Base-by-base conservation (phyloP, 2,888 invertebrate species). In the Andricus quercusramuli region DNA sequence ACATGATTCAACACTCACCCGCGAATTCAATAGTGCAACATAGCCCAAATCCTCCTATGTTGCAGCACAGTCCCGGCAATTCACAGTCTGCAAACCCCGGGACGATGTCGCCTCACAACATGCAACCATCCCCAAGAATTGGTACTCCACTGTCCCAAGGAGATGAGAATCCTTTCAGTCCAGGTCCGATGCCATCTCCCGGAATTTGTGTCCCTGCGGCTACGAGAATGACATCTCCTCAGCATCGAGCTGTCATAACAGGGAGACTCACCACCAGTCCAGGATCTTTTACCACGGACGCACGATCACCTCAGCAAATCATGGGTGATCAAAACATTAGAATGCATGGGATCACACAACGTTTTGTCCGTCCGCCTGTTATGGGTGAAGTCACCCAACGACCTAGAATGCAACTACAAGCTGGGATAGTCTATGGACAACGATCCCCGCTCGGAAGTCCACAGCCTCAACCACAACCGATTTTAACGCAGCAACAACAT, bases 91-190 rank as follows among this genome's bases (percentile, higher is more conserved):
- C 90, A 4, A 93, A 92, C 84, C 91, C 92, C 13, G 93, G 92
- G 0, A 93, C 93, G 2, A 94, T 94, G 93, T 94, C 94, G n/a
- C 95, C 94, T 1, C 93, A 93, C 77, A 92, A 91, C 80, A 93
- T 94, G 92, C 91, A 90, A 44, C 94, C 94, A 13, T 95, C 95
- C 2, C 95, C 95, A 6, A 91, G 95, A 78, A 95, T 95, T 77
- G 95, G 95, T 9, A 95, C 95, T 13, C 95, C 95, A 0, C 95
- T 94, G 86, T 95, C 95, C 1, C 95, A 95, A 90, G 93, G 93
- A 79, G 95, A 95, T 80, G 95, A 94, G 78, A 94, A 94, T 87
- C 94, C 94, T 0, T 94, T 94, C 84, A 94, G 94, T 88, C 95
- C 95, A 0, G 94, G 94, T 5, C 90, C 93, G 11, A 93, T 93